A percentile compares a stretch with the other conserved stretches of the same genome.
Evolutionary conservation across 2,888 invertebrate species (phyloP).

Genomic region (Ennomos fuscantarius): DNA sequence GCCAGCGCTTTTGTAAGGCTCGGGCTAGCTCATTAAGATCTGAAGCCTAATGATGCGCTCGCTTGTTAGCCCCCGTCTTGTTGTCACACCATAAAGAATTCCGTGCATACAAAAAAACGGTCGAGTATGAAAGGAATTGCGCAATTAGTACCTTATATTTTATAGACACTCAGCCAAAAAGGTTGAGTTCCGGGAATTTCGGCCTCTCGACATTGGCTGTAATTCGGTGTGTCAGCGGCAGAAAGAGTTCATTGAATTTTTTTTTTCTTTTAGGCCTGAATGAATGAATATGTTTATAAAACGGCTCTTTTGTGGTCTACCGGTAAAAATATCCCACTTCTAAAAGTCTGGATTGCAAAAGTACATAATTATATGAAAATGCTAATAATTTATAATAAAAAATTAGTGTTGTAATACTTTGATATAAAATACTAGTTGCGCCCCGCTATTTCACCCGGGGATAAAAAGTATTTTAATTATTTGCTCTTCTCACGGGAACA

Average conservation of each 20-base stretch:
- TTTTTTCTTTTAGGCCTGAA: slow-evolving; percentile 15
- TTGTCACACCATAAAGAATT: slow-evolving; percentile 54
- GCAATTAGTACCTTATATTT: slow-evolving; percentile 36
- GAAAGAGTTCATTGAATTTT: slow-evolving; percentile 23
- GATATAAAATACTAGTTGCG: too few relatives aligned
- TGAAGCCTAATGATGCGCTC: slow-evolving; percentile 67
- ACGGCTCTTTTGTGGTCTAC: too few relatives aligned
- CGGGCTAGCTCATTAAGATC: slow-evolving; percentile 59
- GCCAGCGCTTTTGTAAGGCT: slow-evolving; percentile 43
- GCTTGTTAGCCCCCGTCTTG: slow-evolving; percentile 67
- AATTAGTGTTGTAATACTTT: too few relatives aligned
- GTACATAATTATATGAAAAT: too few relatives aligned
- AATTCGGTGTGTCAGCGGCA: slow-evolving; percentile 26
- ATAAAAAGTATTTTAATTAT: too few relatives aligned
- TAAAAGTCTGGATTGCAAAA: too few relatives aligned
- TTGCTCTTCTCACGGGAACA: too few relatives aligned
- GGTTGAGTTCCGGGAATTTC: slow-evolving; percentile 23
- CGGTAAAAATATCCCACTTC: too few relatives aligned
- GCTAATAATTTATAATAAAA: too few relatives aligned
- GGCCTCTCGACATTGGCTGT: slow-evolving; percentile 13
- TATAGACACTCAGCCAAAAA: slow-evolving; percentile 24
- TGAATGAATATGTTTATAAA: slow-evolving; percentile 5
- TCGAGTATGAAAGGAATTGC: slow-evolving; percentile 43
- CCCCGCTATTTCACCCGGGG: too few relatives aligned
- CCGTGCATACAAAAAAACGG: slow-evolving; percentile 45